Conservation (phyloP, 2,888 invertebrate genomes). For the Heliconius sara region DNA sequence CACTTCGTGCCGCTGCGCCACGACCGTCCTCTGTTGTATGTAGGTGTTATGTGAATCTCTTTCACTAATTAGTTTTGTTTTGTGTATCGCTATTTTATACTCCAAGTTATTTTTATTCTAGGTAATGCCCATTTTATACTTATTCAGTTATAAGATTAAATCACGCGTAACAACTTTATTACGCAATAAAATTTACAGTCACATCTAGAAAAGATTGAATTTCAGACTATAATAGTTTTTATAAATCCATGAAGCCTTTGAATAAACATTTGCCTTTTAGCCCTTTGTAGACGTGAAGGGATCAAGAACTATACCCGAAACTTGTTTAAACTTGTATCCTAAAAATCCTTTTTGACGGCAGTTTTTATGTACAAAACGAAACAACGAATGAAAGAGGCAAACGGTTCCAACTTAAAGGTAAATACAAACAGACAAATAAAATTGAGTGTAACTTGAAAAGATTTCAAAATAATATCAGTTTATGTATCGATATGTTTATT, state of each 20-base stretch:
- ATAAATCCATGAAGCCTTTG: constrained; percentile 73
- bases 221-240: constrained; percentile 12
- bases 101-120: not conserved
- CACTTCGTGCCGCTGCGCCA: too few relatives aligned
- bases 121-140: not conserved
- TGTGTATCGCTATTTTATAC: not conserved
- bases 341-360: constrained; percentile 68
- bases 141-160: not conserved
- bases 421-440: constrained; percentile 25
- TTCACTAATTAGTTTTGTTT: not conserved
- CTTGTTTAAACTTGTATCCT: constrained; percentile 83
- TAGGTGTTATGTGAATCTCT: too few relatives aligned
- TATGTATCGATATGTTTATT: not conserved
- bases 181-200: constrained; percentile 4
- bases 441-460: constrained; percentile 3
- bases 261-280: constrained; percentile 82
- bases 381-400: constrained; percentile 24
- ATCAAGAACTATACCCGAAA: constrained; percentile 79
- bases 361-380: constrained; percentile 24
- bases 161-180: not conserved
- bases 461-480: constrained; percentile 6
- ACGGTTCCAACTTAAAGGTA: constrained; percentile 18
- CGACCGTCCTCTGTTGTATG: too few relatives aligned
- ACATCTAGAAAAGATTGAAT: constrained; percentile 18
- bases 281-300: constrained; percentile 82